Evolutionary conservation across 1,140 invertebrate genomes (phyloP), one percentile per base, ranked within the genome.

Genomic region (Helicoverpa zea): DNA sequence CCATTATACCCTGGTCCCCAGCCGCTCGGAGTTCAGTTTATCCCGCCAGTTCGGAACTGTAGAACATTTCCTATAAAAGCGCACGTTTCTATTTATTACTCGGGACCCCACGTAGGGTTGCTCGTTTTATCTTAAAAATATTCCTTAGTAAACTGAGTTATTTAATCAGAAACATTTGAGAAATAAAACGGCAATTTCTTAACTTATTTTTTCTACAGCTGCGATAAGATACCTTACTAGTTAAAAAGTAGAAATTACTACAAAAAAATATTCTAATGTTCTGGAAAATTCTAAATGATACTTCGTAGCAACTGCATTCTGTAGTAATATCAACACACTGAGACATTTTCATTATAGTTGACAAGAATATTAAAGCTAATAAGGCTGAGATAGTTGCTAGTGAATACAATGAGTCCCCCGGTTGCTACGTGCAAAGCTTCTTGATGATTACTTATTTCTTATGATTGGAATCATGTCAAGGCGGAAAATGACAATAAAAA

Each of bases 21-120:
- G 56, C 13, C n/a, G 56, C 4, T 23, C 2, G 23, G 23, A 23
- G 23, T 23, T 23, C 23, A 23, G 2, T 23, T 23, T 23, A 23
- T 0, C 23, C 23, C 23, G 23, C 35, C n/a, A 7, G 30, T 30
- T 43, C n/a, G 30, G 61, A n/a, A 16, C 43, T 47, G 61, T n/a
- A 58, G 30, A 43, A n/a, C 61, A 64, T 35, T 64, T 43, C n/a
- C 61, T 64, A 64, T 64, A 18, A 66, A 66, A 18, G 43, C 64
- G 64, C 64, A 68, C 16, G 43, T 68, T 68, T 47, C 64, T 49
- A 49, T 68, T 68, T 68, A 49, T 68, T 68, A n/a, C n/a, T 5
- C 64, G n/a, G 43, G 11, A 16, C 12, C 43, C 14, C 10, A 13
- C n/a, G 64, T 16, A 68, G 64, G 63, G 43, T 16, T 68, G 64